Evolutionary conservation across 2,113 vertebrate genomes (phyloP).

Genomic region (Jacana jacana): DNA sequence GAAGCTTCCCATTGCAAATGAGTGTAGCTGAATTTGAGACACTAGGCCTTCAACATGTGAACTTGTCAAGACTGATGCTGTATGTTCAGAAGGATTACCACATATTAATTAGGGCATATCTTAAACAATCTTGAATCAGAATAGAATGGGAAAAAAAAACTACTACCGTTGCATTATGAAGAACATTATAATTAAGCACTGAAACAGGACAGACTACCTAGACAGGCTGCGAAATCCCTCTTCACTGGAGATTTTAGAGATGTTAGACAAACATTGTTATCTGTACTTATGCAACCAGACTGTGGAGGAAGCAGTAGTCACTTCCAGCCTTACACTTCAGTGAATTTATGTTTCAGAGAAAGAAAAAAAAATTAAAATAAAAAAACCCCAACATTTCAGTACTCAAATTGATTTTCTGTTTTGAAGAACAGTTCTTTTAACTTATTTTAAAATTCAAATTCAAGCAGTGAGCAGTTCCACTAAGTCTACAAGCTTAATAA

Average conservation of each 20-base stretch:
- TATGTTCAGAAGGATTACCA: background rate
- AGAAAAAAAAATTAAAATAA: background rate
- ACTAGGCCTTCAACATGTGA: background rate
- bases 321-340: background rate
- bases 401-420: background rate
- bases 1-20: background rate
- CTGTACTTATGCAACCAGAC: background rate
- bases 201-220: slow-evolving; percentile 8
- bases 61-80: background rate
- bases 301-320: background rate
- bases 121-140: slow-evolving; percentile 7
- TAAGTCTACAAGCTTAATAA: background rate
- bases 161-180: background rate
- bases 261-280: background rate
- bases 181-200: background rate
- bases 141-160: background rate
- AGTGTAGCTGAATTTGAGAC: background rate
- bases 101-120: background rate
- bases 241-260: background rate
- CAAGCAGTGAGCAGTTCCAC: background rate
- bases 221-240: background rate
- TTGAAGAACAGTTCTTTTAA: background rate
- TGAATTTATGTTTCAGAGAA: background rate
- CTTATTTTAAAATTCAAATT: background rate
- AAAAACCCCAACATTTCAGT: background rate